These are phyloP conservation scores for Eudasyphora cyanicolor DNA, from an alignment of 2,888 invertebrate genomes.

Conservation along the genomic window DNA sequence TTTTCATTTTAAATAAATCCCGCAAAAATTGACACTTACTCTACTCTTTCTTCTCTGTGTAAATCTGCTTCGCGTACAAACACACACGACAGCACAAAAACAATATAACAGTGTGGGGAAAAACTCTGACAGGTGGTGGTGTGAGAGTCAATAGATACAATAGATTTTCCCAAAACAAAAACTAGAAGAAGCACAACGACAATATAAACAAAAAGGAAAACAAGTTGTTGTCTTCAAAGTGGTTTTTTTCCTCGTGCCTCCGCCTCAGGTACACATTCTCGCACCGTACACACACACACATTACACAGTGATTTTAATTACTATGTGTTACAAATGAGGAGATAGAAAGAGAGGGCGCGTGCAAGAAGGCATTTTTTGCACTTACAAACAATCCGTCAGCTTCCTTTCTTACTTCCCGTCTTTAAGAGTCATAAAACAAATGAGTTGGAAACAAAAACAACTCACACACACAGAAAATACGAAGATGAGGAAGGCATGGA, in stretches of 20 bases:
- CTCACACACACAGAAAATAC: background rate
- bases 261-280: background rate
- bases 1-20: slow-evolving; percentile 11
- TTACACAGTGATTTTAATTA: background rate
- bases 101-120: background rate
- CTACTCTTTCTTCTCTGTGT: no score
- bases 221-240: slow-evolving; percentile 48
- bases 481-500: background rate
- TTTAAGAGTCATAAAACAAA: background rate
- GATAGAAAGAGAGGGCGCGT: background rate
- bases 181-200: background rate
- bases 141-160: background rate
- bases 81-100: background rate
- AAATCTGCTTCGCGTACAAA: background rate
- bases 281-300: slow-evolving; percentile 7
- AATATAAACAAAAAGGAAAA: background rate
- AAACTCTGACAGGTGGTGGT: slow-evolving; percentile 60
- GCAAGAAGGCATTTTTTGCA: background rate
- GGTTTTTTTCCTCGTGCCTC: slow-evolving; percentile 30
- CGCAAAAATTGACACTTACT: background rate
- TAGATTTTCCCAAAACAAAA: slow-evolving; percentile 4
- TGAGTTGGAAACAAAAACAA: background rate
- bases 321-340: background rate
- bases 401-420: slow-evolving; percentile 4
- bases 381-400: background rate